phyloP scores from a whole-genome alignment of 2,113 vertebrate genomes.

The Triplophysa dalaica region DNA sequence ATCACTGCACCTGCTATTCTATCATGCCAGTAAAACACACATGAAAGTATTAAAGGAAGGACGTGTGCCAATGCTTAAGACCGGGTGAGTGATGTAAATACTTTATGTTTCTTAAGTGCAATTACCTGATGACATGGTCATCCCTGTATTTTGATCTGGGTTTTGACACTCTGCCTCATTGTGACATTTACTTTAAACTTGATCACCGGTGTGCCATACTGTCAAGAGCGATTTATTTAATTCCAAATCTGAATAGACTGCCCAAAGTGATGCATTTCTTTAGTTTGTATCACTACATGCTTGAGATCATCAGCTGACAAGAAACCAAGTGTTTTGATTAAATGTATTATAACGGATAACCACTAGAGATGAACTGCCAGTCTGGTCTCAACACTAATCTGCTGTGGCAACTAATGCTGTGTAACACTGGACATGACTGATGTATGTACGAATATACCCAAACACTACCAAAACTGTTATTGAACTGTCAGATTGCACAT shows the following conservation, averaged over 20 bases:
- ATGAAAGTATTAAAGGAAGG: conserved; percentile 59
- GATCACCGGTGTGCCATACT: conserved; percentile 68
- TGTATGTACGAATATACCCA: conserved; percentile 3
- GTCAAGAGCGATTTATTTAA: conserved; percentile 52
- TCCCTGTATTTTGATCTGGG: conserved; percentile 50
- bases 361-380: conserved; percentile 51
- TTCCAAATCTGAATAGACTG: conserved; percentile 50
- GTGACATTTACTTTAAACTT: conserved; percentile 38
- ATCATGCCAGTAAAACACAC: conserved; percentile 50
- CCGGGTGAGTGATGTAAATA: conserved; percentile 58
- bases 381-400: conserved; percentile 20
- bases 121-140: conserved; percentile 63
- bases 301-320: not conserved
- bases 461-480: conserved; percentile 36
- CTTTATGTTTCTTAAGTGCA: conserved; percentile 65
- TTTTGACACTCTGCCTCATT: conserved; percentile 43
- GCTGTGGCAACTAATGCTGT: conserved; percentile 13
- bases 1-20: conserved; percentile 54
- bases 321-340: conserved; percentile 4
- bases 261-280: conserved; percentile 55
- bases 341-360: not conserved
- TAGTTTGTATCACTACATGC: conserved; percentile 12
- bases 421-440: conserved; percentile 17
- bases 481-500: conserved; percentile 18
- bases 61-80: conserved; percentile 50